Conservation (phyloP, 2,888 invertebrate genomes). For the Aradus depressus region DNA sequence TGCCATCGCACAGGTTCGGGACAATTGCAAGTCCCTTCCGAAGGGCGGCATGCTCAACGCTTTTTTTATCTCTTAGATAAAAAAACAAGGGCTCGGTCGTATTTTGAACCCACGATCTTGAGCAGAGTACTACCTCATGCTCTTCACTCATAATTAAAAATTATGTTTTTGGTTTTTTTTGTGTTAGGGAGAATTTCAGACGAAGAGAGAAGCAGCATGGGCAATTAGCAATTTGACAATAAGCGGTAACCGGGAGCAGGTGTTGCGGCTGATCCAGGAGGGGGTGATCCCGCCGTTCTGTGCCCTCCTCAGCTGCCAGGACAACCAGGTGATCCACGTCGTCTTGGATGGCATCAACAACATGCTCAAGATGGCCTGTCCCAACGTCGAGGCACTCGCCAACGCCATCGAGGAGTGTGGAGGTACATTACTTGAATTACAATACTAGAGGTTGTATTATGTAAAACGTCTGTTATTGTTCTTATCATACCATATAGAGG, state of each 20-base stretch:
- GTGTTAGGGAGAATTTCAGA: conserved; percentile 78
- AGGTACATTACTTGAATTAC: too few relatives aligned
- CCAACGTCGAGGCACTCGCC: conserved; percentile 67
- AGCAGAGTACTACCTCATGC: background rate
- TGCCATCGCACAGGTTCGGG: too few relatives aligned
- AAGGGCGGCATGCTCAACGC: background rate
- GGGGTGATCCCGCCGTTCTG: conserved; percentile 96
- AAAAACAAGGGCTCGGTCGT: too few relatives aligned
- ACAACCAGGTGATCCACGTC: conserved; percentile 84
- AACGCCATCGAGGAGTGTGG: conserved; percentile 95
- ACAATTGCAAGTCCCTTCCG: background rate
- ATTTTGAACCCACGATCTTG: too few relatives aligned
- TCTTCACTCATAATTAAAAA: background rate
- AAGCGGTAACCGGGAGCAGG: conserved; percentile 89
- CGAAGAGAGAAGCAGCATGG: conserved; percentile 99
- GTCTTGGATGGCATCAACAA: conserved; percentile 95
- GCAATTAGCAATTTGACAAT: conserved; percentile 98
- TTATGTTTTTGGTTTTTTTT: too few relatives aligned
- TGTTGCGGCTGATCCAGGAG: conserved; percentile 71
- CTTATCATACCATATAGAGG: too few relatives aligned
- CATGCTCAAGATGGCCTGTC: conserved; percentile 86
- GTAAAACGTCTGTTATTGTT: too few relatives aligned
- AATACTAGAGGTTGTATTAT: too few relatives aligned
- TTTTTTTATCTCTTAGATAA: too few relatives aligned
- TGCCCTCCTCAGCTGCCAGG: conserved; percentile 85